Evolutionary conservation across 1,140 invertebrate genomes (phyloP), one percentile per base, ranked within the genome.

Genomic region (Hyles vespertilio): DNA sequence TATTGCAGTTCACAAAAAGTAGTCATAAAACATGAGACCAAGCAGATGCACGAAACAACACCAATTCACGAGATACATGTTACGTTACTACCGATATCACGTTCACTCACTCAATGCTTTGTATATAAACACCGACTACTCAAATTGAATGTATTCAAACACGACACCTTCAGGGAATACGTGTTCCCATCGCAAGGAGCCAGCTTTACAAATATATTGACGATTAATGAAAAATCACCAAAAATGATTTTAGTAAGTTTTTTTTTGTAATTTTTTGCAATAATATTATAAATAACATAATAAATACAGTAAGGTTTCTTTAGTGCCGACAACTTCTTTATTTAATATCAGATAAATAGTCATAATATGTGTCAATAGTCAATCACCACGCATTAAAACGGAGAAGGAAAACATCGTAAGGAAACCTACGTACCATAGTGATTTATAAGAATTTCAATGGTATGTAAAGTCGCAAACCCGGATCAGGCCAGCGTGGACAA

Each of bases 201-300:
- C 9, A 33, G 22, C 11, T 53, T 53, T 40, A 36, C 12, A 44
- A 10, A 52, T 51, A 10, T 33, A 45, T 68, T 56, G 51, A 56
- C 9, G 47, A 61, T 76, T 64, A 12, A 72, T 69, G 65, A 68
- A 49, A 64, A 50, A 50, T 61, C 46, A 44, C 49, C 68, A 47
- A 71, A 52, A 49, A 86, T 86, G 81, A 77, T 81, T 77, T 61
- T 81, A 47, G 83, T 84, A 71, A 79, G 81, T 74, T 48, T 32
- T 57, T n/a, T 22, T 51, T 11, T n/a, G 32, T 7, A 9, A 34
- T 34, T 34, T 11, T n/a, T 54, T 36, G 12, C 3, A 36, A 5
- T 52, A n/a, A 43, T 59, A 53, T 32, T 65, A 8, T 60, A 51
- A 22, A 22, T 22, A 22, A 22, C 22, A 22, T 0, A 22, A 22